A percentile compares a stretch with the other conserved stretches of the same genome.
These are phyloP conservation scores for Steinernema hermaphroditum DNA, from an alignment of 2,888 invertebrate genomes.

Conservation along the genomic window DNA sequence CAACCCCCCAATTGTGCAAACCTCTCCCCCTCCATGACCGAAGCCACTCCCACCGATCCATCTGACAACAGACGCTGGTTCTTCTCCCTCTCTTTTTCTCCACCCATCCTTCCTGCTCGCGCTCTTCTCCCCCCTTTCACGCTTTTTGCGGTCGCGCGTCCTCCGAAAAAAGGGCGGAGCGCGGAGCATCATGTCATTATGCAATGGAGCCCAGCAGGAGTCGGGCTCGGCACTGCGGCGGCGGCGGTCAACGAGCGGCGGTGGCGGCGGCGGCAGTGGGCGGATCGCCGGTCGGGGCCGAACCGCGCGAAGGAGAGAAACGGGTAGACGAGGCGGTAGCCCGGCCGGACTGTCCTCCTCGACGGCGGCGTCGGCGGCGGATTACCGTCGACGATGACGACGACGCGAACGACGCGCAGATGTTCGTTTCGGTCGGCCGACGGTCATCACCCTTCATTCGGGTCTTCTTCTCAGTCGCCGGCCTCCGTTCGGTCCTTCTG, in stretches of 20 bases:
- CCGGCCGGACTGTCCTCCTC: constrained; percentile 40
- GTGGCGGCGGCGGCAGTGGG: constrained; percentile 10
- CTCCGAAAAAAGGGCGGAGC: constrained; percentile 9
- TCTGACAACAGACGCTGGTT: constrained; percentile 7
- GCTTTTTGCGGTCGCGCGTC: constrained; percentile 22
- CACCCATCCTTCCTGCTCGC: background rate
- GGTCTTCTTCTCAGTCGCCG: too few species aligned
- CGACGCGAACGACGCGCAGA: constrained; percentile 13
- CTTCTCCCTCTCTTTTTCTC: background rate
- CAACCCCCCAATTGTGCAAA: too few species aligned
- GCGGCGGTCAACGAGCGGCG: constrained; percentile 16
- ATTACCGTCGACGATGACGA: constrained; percentile 14
- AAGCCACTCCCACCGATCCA: background rate
- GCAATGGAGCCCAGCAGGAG: background rate
- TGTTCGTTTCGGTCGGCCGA: constrained; percentile 3
- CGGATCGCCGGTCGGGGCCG: constrained; percentile 26
- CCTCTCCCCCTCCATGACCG: too few species aligned
- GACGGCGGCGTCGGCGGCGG: constrained; percentile 34
- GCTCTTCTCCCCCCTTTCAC: constrained; percentile 4
- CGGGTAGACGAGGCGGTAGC: constrained; percentile 53
- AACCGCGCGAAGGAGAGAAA: constrained; percentile 30
- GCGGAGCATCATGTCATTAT: constrained; percentile 17
- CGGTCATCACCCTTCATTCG: too few species aligned
- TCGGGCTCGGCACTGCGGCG: background rate
- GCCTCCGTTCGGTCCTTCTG: too few species aligned